Percentiles rank a stretch among this genome's conserved stretches.
Conservation (phyloP, 2,888 invertebrate genomes). For the Petrophora chlorosata region DNA sequence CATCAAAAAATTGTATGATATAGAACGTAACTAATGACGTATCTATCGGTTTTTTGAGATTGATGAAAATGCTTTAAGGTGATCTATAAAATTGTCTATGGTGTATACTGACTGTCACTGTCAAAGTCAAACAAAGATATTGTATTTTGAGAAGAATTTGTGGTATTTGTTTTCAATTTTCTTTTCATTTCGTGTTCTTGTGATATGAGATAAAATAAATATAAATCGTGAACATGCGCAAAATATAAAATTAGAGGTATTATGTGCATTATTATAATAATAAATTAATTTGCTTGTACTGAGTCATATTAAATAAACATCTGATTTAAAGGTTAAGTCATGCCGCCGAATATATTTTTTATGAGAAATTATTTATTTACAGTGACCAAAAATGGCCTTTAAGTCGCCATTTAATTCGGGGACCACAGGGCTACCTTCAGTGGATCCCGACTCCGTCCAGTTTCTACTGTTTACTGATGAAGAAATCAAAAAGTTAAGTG, state of each 20-base stretch:
- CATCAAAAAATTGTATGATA: conserved; percentile 34
- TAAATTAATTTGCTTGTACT: no score
- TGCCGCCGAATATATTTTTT: conserved; percentile 19
- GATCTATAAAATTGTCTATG: no score
- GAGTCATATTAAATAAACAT: no score
- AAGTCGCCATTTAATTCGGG: conserved; percentile 57
- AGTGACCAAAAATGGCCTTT: conserved; percentile 56
- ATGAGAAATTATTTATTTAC: conserved; percentile 33
- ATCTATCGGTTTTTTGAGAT: conserved; percentile 19
- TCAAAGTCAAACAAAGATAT: no score
- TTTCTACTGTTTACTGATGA: conserved; percentile 90
- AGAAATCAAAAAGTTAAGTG: conserved; percentile 91
- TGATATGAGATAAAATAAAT: no score
- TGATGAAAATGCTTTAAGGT: no score
- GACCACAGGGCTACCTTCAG: conserved; percentile 57
- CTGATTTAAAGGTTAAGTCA: conserved; percentile 37
- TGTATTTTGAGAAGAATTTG: no score
- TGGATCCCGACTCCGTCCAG: conserved; percentile 72
- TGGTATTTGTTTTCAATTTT: no score
- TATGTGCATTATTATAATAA: no score
- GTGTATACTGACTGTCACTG: no score
- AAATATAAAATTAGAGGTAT: not conserved
- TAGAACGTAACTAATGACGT: conserved; percentile 29
- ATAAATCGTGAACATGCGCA: no score
- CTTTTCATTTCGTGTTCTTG: no score